Evolutionary conservation across 2,888 invertebrate species (phyloP).

Genomic region (Lysandra coridon): DNA sequence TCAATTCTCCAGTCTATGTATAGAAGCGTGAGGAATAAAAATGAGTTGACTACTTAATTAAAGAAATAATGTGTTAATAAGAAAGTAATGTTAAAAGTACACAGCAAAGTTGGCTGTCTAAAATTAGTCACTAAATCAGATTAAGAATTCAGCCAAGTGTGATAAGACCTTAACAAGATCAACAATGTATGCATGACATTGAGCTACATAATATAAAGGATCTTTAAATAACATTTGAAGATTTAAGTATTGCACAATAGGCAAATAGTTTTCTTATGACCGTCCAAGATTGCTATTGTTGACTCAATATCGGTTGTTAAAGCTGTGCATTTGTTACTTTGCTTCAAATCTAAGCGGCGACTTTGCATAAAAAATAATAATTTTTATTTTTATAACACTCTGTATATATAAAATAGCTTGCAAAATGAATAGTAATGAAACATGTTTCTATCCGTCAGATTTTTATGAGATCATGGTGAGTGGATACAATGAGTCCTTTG

Average conservation of each 20-base stretch:
- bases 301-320: background rate
- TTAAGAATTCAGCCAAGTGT: conserved; percentile 16
- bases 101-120: background rate
- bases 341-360: background rate
- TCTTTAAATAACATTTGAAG: background rate
- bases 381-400: background rate
- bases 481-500: background rate
- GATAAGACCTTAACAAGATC: conserved; percentile 2
- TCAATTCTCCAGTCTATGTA: too few relatives aligned
- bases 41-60: too few relatives aligned
- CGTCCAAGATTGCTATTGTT: background rate
- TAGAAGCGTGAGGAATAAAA: too few relatives aligned
- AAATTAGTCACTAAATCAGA: background rate
- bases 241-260: conserved; percentile 8
- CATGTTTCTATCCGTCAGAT: background rate
- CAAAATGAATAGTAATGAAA: background rate
- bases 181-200: background rate
- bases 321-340: background rate
- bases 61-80: too few relatives aligned
- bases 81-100: background rate
- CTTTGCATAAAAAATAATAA: background rate
- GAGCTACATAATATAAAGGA: background rate
- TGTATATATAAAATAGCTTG: background rate
- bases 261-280: background rate
- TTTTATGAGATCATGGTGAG: background rate